A percentile compares a stretch with the other conserved stretches of the same genome.
Conservation (phyloP, 2,113 vertebrate species). For the Neodontobutis hainanensis region DNA sequence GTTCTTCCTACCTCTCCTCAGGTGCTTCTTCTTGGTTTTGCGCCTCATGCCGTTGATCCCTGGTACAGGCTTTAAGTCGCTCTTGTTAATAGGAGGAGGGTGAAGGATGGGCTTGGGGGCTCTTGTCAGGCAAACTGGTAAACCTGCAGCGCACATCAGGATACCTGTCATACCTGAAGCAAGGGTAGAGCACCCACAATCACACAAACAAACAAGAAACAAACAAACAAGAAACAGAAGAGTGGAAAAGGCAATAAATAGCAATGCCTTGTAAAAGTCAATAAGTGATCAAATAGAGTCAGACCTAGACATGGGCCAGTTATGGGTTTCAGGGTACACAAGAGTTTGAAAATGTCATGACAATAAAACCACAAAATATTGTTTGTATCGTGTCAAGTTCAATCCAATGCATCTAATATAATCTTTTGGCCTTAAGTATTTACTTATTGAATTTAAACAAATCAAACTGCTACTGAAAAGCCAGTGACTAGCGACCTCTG, state of each 20-base stretch:
- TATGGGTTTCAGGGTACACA: constrained; percentile 2
- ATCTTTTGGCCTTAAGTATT: too few relatives aligned
- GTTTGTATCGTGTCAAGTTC: too few relatives aligned
- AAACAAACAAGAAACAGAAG: too few relatives aligned
- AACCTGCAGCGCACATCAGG: constrained; percentile 92
- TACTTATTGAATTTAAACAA: too few relatives aligned
- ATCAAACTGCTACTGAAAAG: too few relatives aligned
- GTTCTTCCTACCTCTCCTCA: constrained; percentile 86
- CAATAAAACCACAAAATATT: too few relatives aligned
- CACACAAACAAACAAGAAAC: constrained; percentile 32
- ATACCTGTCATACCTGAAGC: constrained; percentile 94
- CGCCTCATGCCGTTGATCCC: constrained; percentile 91
- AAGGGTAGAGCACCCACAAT: constrained; percentile 24
- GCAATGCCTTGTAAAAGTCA: constrained; percentile 19
- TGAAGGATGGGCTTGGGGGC: constrained; percentile 95
- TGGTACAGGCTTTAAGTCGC: constrained; percentile 92
- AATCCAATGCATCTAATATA: too few relatives aligned
- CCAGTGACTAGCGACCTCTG: too few relatives aligned
- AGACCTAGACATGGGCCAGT: neutral
- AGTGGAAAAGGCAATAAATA: constrained; percentile 31
- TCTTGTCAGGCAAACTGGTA: constrained; percentile 93
- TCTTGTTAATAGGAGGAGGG: constrained; percentile 93
- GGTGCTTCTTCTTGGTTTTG: constrained; percentile 96
- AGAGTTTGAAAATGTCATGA: too few relatives aligned
- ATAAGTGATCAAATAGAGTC: neutral